Evolutionary conservation across 2,113 vertebrate species (phyloP), one percentile per base, ranked within the genome.

Genomic region (Prionailurus bengalensis): DNA sequence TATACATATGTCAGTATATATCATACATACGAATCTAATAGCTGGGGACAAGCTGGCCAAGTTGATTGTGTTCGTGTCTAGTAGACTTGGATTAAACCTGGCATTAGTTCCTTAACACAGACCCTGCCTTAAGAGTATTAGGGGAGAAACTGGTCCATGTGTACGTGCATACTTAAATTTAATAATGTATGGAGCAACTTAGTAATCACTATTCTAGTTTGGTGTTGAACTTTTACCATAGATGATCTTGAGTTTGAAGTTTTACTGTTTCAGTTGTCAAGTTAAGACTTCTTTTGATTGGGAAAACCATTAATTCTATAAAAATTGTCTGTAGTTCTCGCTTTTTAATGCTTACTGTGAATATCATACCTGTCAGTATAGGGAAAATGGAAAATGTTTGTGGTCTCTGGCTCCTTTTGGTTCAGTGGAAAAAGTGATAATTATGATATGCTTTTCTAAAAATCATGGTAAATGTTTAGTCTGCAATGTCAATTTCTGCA

Each of bases 391-490:
- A 97, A 98, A 92, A 97, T 97, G 86, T 91, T 98, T 97, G 97
- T 97, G 95, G 96, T 97, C 90, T 97, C 95, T 98, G 98, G 82
- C 97, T 98, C 92, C 76, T 70, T 97, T 98, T 97, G 78, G 97
- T 93, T 95, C 85, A 95, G 94, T 96, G 97, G 97, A 97, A 98
- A 98, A 98, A 97, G 96, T 97, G 98, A 95, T 98, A 97, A 97
- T 98, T 98, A 94, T 92, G 98, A 66, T 97, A 89, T 29, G 84
- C 97, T 97, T 98, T 97, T 96, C 92, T 84, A 74, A 95, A 97
- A 98, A 97, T 65, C 85, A 82, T 96, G 68, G 96, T 97, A 97
- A 97, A 95, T 97, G 98, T 98, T 98, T 98, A 98, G 97, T 98
- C 98, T 98, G 94, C 94, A 91, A 81, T 78, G 91, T 93, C 97